Conservation (phyloP, 2,797 vertebrate genomes). For the Semotilus atromaculatus region DNA sequence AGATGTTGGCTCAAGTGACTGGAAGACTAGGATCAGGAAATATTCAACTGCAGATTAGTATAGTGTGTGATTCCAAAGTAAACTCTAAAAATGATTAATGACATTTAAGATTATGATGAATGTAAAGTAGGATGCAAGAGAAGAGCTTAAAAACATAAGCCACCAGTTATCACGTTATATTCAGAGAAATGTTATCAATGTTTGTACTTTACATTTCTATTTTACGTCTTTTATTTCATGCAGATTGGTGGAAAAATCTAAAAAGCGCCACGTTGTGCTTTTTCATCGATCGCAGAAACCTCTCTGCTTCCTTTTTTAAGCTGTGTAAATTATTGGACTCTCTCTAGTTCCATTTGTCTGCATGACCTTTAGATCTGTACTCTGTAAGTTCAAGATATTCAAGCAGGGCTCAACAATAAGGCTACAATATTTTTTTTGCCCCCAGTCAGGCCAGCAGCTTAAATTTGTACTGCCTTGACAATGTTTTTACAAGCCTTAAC, state of each 20-base stretch:
- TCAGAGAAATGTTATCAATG: background rate
- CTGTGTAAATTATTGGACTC: constrained; percentile 2
- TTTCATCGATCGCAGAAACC: background rate
- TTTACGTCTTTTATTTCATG: background rate
- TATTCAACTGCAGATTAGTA: constrained; percentile 18
- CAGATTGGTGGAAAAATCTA: background rate
- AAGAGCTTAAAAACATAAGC: constrained; percentile 4
- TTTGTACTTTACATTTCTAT: background rate
- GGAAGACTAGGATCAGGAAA: constrained; percentile 30
- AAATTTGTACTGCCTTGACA: background rate
- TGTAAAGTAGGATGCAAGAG: constrained; percentile 2
- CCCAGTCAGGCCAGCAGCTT: background rate
- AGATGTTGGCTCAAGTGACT: constrained; percentile 19
- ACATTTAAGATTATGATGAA: constrained; percentile 20
- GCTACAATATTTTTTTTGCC: background rate
- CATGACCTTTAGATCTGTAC: constrained; percentile 10
- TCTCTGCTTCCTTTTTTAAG: background rate
- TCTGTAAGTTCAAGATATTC: background rate
- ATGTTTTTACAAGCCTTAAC: background rate
- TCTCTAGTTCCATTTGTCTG: background rate
- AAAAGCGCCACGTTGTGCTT: background rate
- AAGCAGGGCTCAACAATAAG: background rate
- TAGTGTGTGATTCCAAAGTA: constrained; percentile 31
- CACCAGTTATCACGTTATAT: background rate
- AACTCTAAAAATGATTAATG: constrained; percentile 48